Conservation (phyloP, 2,797 vertebrate genomes). For the Ctenosaura bakeri region DNA sequence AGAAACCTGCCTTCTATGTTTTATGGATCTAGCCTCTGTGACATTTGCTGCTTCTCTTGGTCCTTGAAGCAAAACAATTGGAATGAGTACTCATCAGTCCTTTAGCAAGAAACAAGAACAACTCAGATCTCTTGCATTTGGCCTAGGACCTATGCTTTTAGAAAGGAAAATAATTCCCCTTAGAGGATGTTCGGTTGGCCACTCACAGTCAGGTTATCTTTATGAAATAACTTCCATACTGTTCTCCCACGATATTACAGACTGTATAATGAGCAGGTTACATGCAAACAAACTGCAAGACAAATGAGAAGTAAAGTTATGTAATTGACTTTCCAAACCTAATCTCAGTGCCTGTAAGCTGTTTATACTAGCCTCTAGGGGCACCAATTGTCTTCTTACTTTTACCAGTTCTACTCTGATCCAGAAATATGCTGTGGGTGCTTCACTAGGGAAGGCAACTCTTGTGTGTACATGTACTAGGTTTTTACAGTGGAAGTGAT, state of each 20-base stretch:
- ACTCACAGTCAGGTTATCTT: background rate
- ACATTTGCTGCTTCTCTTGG: background rate
- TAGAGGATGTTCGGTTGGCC: background rate
- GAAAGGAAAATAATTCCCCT: background rate
- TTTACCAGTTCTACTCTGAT: background rate
- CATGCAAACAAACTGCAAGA: background rate
- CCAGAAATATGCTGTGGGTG: no score
- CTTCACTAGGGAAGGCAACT: background rate
- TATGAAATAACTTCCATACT: background rate
- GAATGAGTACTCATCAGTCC: background rate
- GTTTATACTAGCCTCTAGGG: background rate
- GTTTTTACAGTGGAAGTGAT: background rate
- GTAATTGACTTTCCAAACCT: background rate
- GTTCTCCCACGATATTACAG: background rate
- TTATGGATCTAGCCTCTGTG: background rate
- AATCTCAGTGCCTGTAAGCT: background rate
- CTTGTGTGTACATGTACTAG: background rate
- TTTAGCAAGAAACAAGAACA: background rate
- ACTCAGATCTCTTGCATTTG: background rate
- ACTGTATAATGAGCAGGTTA: background rate
- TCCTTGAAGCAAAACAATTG: background rate
- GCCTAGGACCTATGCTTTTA: background rate
- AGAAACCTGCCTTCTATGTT: background rate
- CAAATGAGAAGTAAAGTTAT: background rate
- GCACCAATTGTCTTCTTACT: background rate